Conservation (phyloP, 2,797 vertebrate species). For the Ptychobarbus kaznakovi region DNA sequence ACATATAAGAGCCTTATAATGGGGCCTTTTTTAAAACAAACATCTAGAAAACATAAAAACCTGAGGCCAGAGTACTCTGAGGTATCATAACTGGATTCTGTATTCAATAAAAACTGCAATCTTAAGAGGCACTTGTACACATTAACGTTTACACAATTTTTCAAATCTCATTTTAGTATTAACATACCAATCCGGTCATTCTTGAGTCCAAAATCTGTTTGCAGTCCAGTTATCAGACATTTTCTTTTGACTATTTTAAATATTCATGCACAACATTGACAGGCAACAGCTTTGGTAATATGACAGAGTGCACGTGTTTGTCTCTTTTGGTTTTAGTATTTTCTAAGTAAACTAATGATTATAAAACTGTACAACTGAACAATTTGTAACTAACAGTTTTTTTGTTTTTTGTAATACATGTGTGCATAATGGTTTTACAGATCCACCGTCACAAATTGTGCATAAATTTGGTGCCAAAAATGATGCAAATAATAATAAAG, state of each 20-base stretch:
- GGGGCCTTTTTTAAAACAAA: slow-evolving; percentile 35
- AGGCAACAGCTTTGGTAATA: slow-evolving; percentile 15
- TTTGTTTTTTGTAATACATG: neutral
- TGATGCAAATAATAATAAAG: neutral
- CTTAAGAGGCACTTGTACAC: slow-evolving; percentile 27
- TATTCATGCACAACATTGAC: slow-evolving; percentile 1
- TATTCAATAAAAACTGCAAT: slow-evolving; percentile 27
- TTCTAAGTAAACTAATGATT: neutral
- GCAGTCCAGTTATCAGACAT: slow-evolving; percentile 35
- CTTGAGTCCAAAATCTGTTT: neutral
- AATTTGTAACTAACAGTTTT: neutral
- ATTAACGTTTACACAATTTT: slow-evolving; percentile 19
- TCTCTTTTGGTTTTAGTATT: neutral
- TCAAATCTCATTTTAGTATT: neutral
- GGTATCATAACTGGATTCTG: slow-evolving; percentile 33
- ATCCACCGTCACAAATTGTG: neutral
- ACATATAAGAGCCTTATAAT: slow-evolving; percentile 66
- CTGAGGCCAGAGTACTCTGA: slow-evolving; percentile 45
- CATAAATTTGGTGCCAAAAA: neutral
- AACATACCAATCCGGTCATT: slow-evolving; percentile 5
- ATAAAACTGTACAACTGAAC: neutral
- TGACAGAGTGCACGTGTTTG: neutral
- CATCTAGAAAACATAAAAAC: slow-evolving; percentile 35
- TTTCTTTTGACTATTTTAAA: slow-evolving; percentile 3
- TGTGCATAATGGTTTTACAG: slow-evolving; percentile 3